Evolutionary conservation across 2,797 vertebrate species (phyloP).

Genomic region (Octomys mimax): DNA sequence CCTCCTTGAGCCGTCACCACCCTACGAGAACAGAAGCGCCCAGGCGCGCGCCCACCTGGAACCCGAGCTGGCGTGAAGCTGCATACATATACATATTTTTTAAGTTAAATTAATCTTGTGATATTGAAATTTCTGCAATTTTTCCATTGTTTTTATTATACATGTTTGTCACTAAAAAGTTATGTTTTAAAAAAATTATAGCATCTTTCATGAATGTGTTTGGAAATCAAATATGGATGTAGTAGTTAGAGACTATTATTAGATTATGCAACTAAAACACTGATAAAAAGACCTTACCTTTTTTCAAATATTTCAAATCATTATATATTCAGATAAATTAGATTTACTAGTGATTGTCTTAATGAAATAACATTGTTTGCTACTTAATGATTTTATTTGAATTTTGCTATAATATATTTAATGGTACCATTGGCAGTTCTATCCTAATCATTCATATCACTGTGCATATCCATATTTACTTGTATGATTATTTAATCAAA

Average conservation of each 20-base stretch:
- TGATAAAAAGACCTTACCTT: not conserved
- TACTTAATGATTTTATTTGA: not conserved
- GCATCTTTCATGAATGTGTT: not conserved
- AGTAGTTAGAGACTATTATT: not conserved
- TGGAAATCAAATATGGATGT: not conserved
- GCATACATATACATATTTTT: not conserved
- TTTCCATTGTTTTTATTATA: not conserved
- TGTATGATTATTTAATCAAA: not conserved
- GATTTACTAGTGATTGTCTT: not conserved
- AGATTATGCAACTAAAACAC: not conserved
- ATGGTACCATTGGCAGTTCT: not conserved
- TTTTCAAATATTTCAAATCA: not conserved
- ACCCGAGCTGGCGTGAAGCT: not conserved
- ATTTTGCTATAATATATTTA: not conserved
- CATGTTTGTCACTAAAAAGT: not conserved
- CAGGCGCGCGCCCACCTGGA: not conserved
- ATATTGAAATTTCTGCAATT: not conserved
- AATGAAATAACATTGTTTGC: not conserved
- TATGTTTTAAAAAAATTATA: not conserved
- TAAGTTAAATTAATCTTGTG: not conserved
- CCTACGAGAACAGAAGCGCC: not conserved
- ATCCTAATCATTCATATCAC: not conserved
- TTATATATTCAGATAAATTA: not conserved
- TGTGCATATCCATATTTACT: not conserved
- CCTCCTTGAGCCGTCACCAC: not conserved